A percentile compares a stretch with the other conserved stretches of the same genome.
These are phyloP conservation scores for Hermatobates lingyangjiaoensis DNA, from an alignment of 1,140 invertebrate species.

Conservation along the genomic window DNA sequence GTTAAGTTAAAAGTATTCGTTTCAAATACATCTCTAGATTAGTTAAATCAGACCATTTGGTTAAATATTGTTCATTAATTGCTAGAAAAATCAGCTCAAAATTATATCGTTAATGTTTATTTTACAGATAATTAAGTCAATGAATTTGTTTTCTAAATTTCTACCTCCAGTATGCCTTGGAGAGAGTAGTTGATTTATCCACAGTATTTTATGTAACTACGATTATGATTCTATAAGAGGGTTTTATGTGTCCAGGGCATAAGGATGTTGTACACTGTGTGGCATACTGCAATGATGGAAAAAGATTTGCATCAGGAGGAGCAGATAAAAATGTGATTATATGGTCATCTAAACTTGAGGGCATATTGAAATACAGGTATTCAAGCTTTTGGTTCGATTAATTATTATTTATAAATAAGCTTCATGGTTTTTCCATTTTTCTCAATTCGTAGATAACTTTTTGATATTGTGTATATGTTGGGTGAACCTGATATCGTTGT, in stretches of 20 bases:
- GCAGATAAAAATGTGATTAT: slow-evolving; percentile 96
- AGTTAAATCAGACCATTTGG: too few relatives aligned
- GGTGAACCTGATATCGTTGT: too few relatives aligned
- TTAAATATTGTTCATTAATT: too few relatives aligned
- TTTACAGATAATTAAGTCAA: not conserved
- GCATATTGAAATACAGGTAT: slow-evolving; percentile 91
- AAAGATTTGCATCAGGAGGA: slow-evolving; percentile 90
- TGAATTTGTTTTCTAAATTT: not conserved
- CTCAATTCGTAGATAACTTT: too few relatives aligned
- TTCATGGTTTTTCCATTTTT: too few relatives aligned
- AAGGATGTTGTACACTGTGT: slow-evolving; percentile 89
- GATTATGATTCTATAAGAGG: not conserved
- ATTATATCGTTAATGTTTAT: too few relatives aligned
- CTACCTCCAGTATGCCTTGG: too few relatives aligned
- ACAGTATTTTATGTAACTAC: not conserved
- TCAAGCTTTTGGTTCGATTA: slow-evolving; percentile 19
- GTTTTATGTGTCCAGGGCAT: slow-evolving; percentile 44
- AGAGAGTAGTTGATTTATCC: too few relatives aligned
- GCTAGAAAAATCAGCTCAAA: too few relatives aligned
- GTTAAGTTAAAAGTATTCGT: too few relatives aligned
- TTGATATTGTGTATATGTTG: too few relatives aligned
- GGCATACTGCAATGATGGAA: slow-evolving; percentile 82
- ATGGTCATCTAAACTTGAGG: slow-evolving; percentile 93
- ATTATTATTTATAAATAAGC: slow-evolving; percentile 1
- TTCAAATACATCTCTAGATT: too few relatives aligned